Evolutionary conservation across 1,140 invertebrate genomes (phyloP).

Genomic region (Phymorhynchus buccinoides): DNA sequence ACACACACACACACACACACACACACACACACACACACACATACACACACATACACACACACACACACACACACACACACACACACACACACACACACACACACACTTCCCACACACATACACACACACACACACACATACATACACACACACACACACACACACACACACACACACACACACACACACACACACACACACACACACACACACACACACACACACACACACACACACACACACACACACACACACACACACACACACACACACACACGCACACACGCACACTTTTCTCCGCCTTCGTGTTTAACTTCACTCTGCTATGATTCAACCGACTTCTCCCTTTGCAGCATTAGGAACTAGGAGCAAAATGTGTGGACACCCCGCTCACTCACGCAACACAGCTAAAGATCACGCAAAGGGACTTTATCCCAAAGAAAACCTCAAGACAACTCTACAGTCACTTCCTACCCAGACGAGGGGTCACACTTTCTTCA

Average conservation of each 20-base stretch:
- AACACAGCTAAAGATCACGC: no score
- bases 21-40: conserved; percentile 7
- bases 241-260: conserved; percentile 1
- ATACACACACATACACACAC: not conserved
- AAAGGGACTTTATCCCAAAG: no score
- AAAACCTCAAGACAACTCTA: no score
- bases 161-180: not conserved
- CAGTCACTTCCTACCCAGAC: no score
- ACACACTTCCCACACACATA: not conserved
- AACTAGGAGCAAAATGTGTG: no score
- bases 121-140: not conserved
- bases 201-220: conserved; percentile 12
- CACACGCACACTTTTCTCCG: no score
- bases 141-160: not conserved
- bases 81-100: conserved; percentile 7
- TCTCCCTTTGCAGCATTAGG: no score
- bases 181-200: not conserved
- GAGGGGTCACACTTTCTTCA: no score
- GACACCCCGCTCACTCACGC: no score
- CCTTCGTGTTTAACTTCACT: no score
- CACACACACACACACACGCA: no score
- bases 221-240: conserved; percentile 3
- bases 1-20: not conserved
- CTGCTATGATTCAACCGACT: no score
- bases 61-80: not conserved